Evolutionary conservation across 2,113 vertebrate species (phyloP).

Genomic region (Brachionichthys hirsutus): DNA sequence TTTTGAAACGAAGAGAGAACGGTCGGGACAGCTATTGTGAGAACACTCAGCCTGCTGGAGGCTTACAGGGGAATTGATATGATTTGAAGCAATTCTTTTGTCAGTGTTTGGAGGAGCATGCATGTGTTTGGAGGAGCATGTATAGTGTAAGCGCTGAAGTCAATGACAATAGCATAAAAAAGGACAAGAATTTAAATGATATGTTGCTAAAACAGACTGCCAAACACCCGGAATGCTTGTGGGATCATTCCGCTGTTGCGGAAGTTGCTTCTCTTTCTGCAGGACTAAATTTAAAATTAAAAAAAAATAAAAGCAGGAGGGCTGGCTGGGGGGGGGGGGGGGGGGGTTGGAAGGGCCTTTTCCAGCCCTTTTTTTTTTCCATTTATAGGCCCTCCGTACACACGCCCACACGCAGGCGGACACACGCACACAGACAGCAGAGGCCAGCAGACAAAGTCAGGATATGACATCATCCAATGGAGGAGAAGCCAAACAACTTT

Average conservation of each 20-base stretch:
- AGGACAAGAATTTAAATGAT: slow-evolving; percentile 67
- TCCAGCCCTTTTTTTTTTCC: slow-evolving; percentile 56
- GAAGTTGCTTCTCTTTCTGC: slow-evolving; percentile 43
- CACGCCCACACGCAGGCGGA: slow-evolving; percentile 49
- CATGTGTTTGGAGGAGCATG: not conserved
- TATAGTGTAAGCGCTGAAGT: slow-evolving; percentile 21
- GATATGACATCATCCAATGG: slow-evolving; percentile 88
- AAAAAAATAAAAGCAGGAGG: slow-evolving; percentile 23
- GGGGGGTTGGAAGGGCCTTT: slow-evolving; percentile 41
- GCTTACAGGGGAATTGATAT: not conserved
- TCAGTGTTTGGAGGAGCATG: slow-evolving; percentile 13
- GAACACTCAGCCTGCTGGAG: slow-evolving; percentile 2
- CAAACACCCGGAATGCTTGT: slow-evolving; percentile 62
- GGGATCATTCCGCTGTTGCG: slow-evolving; percentile 51
- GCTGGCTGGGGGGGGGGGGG: slow-evolving; percentile 35
- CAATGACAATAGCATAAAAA: slow-evolving; percentile 44
- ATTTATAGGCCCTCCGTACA: slow-evolving; percentile 61
- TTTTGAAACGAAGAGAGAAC: slow-evolving; percentile 19
- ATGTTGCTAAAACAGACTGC: slow-evolving; percentile 49
- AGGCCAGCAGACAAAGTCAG: slow-evolving; percentile 80
- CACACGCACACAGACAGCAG: slow-evolving; percentile 45
- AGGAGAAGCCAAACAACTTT: slow-evolving; percentile 78
- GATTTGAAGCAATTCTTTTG: slow-evolving; percentile 5
- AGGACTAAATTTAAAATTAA: slow-evolving; percentile 40
- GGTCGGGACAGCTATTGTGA: not conserved